These are phyloP conservation scores for Chalcis sispes DNA, from an alignment of 2,888 invertebrate species.

Conservation along the genomic window DNA sequence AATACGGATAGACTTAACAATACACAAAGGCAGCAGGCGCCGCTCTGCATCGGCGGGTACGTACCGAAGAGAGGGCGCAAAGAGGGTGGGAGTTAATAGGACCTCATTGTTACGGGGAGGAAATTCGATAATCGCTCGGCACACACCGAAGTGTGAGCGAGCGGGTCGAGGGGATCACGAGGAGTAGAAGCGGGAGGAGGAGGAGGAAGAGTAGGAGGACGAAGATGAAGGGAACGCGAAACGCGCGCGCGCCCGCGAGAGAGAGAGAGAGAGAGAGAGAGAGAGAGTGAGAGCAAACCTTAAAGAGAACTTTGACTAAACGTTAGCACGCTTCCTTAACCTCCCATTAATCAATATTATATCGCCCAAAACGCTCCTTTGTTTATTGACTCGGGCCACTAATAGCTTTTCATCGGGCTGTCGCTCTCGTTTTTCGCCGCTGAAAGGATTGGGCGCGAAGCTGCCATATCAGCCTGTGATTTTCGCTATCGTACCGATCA, in stretches of 20 bases:
- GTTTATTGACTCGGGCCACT: constrained; percentile 75
- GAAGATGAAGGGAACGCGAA: constrained; percentile 20
- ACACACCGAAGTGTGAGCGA: constrained; percentile 69
- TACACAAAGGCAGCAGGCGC: constrained; percentile 70
- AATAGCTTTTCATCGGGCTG: constrained; percentile 73
- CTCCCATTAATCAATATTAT: constrained; percentile 77
- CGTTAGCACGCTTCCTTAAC: constrained; percentile 76
- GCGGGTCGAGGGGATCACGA: constrained; percentile 20
- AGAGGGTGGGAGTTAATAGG: constrained; percentile 75
- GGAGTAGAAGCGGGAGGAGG: constrained; percentile 30
- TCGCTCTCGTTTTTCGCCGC: constrained; percentile 58
- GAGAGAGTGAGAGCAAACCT: constrained; percentile 65
- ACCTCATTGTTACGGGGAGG: constrained; percentile 76
- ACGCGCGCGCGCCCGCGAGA: background rate
- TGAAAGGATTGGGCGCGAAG: constrained; percentile 34
- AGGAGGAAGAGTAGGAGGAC: constrained; percentile 42
- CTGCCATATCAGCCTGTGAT: constrained; percentile 13
- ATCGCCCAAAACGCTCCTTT: constrained; percentile 76
- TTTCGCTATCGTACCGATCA: constrained; percentile 42
- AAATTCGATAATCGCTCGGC: constrained; percentile 76
- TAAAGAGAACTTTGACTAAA: constrained; percentile 76
- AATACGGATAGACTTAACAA: constrained; percentile 75
- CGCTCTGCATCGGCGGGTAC: constrained; percentile 66
- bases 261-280: constrained; percentile 37
- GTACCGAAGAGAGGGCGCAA: constrained; percentile 60